A percentile compares a stretch with the other conserved stretches of the same genome.
Evolutionary conservation across 2,113 vertebrate species (phyloP).

Genomic region (Osmerus eperlanus): DNA sequence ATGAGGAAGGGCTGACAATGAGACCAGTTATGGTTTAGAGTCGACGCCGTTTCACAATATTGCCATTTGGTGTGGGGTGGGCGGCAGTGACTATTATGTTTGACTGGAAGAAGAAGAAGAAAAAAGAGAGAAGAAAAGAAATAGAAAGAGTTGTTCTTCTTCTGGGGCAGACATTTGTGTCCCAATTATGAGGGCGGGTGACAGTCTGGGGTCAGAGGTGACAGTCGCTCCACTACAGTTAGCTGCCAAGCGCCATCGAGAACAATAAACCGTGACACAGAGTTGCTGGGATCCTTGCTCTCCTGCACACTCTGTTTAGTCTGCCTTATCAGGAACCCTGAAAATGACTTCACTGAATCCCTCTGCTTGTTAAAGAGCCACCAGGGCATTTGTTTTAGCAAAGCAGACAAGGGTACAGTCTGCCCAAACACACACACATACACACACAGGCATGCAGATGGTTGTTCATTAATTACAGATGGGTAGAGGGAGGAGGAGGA

Average conservation of each 20-base stretch:
- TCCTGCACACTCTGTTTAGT: neutral
- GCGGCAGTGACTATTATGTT: conserved; percentile 12
- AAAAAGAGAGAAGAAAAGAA: conserved; percentile 1
- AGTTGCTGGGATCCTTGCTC: neutral
- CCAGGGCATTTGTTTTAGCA: conserved; percentile 64
- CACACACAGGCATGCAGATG: conserved; percentile 60
- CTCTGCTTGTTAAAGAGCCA: conserved; percentile 54
- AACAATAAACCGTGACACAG: no score
- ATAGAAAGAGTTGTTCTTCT: conserved; percentile 24
- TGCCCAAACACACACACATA: conserved; percentile 20
- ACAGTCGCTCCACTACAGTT: conserved; percentile 31
- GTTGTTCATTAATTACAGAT: conserved; percentile 72
- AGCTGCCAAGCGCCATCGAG: conserved; percentile 13
- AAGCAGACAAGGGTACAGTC: conserved; percentile 58
- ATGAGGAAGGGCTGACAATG: neutral
- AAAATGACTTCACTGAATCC: conserved; percentile 66
- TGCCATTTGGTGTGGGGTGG: neutral
- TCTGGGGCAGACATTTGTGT: conserved; percentile 33
- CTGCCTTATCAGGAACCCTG: conserved; percentile 61
- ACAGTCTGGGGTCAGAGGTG: conserved; percentile 31
- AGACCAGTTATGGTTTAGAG: neutral
- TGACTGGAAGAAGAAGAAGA: neutral
- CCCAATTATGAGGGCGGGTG: conserved; percentile 43
- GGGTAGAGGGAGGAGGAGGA: conserved; percentile 33
- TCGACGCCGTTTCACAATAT: neutral